These are phyloP conservation scores for Bellardia bayeri DNA, from an alignment of 2,888 invertebrate species.

Conservation along the genomic window DNA sequence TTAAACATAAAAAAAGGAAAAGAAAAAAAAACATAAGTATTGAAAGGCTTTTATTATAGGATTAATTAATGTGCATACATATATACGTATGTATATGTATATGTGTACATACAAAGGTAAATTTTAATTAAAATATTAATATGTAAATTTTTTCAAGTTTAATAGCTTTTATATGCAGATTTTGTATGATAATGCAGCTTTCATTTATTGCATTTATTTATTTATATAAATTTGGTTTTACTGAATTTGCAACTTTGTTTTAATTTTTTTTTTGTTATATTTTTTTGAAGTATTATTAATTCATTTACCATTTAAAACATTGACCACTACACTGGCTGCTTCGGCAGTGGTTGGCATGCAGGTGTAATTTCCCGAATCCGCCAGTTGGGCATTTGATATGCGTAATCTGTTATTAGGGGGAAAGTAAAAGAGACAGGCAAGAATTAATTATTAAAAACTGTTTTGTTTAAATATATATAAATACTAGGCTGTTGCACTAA, in stretches of 20 bases:
- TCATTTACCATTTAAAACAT: slow-evolving; percentile 93
- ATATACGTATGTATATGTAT: too few species aligned
- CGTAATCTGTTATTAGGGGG: slow-evolving; percentile 86
- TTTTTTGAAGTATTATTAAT: not conserved
- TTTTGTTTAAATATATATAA: too few species aligned
- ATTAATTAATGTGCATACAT: slow-evolving; percentile 1
- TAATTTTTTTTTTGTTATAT: not conserved
- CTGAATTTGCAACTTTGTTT: not conserved
- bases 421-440: not conserved
- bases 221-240: not conserved
- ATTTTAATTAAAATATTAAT: slow-evolving; percentile 41
- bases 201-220: not conserved
- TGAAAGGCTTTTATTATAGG: not conserved
- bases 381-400: slow-evolving; percentile 89
- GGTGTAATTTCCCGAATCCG: slow-evolving; percentile 95
- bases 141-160: slow-evolving; percentile 27
- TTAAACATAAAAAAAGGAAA: not conserved
- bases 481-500: too few species aligned
- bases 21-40: slow-evolving; percentile 13
- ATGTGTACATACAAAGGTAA: not conserved
- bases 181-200: slow-evolving; percentile 23
- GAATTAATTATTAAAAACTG: not conserved
- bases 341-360: slow-evolving; percentile 94
- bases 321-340: slow-evolving; percentile 93
- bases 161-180: slow-evolving; percentile 27